Evolutionary conservation across 2,113 vertebrate species (phyloP).

Genomic region (Chloropsis cyanopogon): DNA sequence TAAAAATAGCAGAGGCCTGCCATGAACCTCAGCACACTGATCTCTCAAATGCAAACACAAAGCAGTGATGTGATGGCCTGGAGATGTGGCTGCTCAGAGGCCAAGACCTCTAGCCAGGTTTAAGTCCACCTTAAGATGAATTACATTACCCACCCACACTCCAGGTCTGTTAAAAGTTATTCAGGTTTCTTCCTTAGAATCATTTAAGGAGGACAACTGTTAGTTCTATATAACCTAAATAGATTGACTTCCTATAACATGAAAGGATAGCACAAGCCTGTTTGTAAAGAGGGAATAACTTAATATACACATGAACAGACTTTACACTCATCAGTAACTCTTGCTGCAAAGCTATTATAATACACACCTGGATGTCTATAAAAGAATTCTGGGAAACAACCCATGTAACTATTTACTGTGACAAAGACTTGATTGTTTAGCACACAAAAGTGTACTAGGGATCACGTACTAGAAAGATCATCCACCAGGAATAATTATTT

Average conservation of each 20-base stretch:
- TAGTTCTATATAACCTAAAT: background rate
- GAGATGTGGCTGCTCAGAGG: background rate
- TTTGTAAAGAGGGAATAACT: background rate
- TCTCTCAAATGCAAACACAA: background rate
- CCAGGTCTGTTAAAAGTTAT: background rate
- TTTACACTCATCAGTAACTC: background rate
- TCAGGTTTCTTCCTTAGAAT: background rate
- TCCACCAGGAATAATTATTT: background rate
- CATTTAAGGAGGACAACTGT: background rate
- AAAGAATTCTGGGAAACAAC: background rate
- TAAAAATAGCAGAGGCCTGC: background rate
- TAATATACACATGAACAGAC: background rate
- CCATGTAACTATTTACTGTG: background rate
- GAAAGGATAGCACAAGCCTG: background rate
- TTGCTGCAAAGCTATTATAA: background rate
- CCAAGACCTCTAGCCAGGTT: background rate
- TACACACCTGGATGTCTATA: background rate
- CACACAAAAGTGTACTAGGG: background rate
- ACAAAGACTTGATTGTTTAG: background rate
- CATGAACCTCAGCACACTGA: background rate
- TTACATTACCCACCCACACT: background rate
- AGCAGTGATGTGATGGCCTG: background rate
- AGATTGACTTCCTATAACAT: background rate
- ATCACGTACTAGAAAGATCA: background rate
- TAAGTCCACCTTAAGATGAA: background rate